Percentiles rank a stretch among this genome's conserved stretches.
phyloP scores from a whole-genome alignment of 2,888 invertebrate species.

The Cataglyphis cursor region DNA sequence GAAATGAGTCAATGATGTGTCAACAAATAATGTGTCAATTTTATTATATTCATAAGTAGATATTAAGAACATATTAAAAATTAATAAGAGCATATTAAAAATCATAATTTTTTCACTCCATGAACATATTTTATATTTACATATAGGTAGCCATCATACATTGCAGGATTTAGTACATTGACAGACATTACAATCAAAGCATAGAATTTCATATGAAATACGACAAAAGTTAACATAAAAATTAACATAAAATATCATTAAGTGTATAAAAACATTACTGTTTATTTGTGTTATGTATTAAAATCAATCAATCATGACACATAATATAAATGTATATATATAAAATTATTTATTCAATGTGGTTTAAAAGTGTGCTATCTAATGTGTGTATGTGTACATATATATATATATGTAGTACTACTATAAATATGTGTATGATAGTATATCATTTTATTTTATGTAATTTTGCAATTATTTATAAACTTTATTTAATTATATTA shows the following conservation, averaged over 20 bases:
- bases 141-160: not conserved
- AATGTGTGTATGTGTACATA: not conserved
- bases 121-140: conserved; percentile 7
- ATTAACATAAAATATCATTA: not conserved
- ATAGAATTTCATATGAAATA: not conserved
- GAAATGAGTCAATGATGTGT: not conserved
- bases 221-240: not conserved
- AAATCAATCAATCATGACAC: not conserved
- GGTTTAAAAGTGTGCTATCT: not conserved
- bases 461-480: not conserved
- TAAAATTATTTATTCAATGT: not conserved
- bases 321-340: not conserved
- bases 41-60: not conserved
- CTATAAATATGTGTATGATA: not conserved
- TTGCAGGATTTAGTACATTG: not conserved
- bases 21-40: not conserved
- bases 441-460: not conserved
- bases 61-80: not conserved
- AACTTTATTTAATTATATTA: not conserved
- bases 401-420: not conserved
- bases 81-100: not conserved
- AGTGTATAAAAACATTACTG: not conserved
- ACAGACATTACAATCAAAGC: not conserved
- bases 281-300: not conserved
- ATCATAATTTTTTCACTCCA: not conserved